Conservation (phyloP, 2,888 invertebrate genomes). For the Orthosia gothica region DNA sequence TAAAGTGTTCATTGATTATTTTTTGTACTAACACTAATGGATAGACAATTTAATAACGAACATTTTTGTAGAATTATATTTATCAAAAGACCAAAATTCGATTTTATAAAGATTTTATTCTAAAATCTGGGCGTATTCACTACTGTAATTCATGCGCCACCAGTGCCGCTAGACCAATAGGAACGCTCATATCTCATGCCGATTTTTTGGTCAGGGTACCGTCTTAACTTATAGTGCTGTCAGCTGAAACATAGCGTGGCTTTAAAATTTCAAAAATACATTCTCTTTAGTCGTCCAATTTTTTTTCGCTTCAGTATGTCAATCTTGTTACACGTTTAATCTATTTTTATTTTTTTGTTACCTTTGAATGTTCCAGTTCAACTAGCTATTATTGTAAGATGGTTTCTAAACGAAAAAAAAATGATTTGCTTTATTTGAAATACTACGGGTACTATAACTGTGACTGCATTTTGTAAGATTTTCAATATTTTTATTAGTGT, state of each 20-base stretch:
- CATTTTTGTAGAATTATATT: no score
- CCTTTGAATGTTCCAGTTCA: background rate
- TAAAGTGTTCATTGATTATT: no score
- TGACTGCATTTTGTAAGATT: background rate
- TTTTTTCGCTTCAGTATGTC: slow-evolving; percentile 35
- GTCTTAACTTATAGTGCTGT: slow-evolving; percentile 29
- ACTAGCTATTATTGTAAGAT: background rate
- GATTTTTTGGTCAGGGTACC: no score
- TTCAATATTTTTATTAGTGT: background rate
- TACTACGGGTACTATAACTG: background rate
- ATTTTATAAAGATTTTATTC: no score
- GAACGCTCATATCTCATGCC: no score
- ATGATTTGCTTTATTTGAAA: background rate
- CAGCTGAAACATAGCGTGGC: slow-evolving; percentile 18
- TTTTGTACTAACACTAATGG: no score
- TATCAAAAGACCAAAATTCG: no score
- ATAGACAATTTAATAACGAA: no score
- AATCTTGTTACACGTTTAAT: slow-evolving; percentile 29
- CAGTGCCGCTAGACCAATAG: no score
- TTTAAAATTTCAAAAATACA: slow-evolving; percentile 33
- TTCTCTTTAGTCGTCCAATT: slow-evolving; percentile 30
- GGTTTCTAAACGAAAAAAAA: slow-evolving; percentile 7
- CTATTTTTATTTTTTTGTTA: slow-evolving; percentile 15
- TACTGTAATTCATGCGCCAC: no score
- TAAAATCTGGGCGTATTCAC: no score